phyloP scores from a whole-genome alignment of 2,113 vertebrate species.

The Panthera leo region DNA sequence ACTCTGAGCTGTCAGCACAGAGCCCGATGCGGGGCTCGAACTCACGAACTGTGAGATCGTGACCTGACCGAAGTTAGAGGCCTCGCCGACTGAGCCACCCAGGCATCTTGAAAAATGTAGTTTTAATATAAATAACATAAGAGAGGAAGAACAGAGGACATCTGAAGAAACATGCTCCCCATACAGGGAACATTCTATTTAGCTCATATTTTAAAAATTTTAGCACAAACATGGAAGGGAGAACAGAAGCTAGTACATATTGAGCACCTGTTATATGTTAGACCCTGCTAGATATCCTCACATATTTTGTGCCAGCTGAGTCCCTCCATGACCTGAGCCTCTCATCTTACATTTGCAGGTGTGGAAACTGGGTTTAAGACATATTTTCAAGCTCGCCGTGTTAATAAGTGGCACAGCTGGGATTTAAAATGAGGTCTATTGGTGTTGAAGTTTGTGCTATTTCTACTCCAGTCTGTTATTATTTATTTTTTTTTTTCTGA shows the following conservation, averaged over 20 bases:
- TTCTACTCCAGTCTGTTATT: neutral
- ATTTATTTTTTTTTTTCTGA: neutral
- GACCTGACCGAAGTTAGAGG: too few relatives aligned
- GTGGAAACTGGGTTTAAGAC: neutral
- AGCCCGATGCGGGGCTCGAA: too few relatives aligned
- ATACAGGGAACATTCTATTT: neutral
- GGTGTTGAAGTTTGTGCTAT: neutral
- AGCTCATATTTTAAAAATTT: neutral
- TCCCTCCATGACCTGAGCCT: neutral
- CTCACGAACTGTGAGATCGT: too few relatives aligned
- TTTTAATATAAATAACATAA: neutral
- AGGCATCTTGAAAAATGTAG: neutral
- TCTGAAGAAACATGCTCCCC: neutral
- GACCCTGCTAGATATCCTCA: neutral
- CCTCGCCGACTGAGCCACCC: too few relatives aligned
- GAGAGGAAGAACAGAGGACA: neutral
- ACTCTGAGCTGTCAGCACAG: too few relatives aligned
- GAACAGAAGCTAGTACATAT: neutral
- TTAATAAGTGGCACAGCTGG: neutral
- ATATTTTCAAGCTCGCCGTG: neutral
- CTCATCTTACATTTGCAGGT: neutral
- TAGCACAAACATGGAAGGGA: neutral
- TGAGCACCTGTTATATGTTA: neutral
- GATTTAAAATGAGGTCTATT: neutral
- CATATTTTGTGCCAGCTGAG: accelerated